These are phyloP conservation scores for Pachycephala philippinensis DNA, from an alignment of 2,113 vertebrate species.

Conservation along the genomic window DNA sequence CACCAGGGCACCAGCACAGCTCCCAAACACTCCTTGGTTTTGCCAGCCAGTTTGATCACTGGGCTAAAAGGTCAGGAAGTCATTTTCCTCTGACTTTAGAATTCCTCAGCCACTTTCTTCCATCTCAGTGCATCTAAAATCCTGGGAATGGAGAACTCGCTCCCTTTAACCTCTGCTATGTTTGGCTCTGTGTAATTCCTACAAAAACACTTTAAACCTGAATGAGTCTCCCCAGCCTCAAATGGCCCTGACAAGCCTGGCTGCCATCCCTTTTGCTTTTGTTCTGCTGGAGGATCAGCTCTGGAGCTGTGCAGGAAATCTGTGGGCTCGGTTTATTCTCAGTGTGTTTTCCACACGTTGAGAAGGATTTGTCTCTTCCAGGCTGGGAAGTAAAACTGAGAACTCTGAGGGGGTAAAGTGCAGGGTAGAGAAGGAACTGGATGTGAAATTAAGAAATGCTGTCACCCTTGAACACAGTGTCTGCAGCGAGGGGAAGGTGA, in stretches of 20 bases:
- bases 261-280: background rate
- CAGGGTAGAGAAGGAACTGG: background rate
- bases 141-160: background rate
- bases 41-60: background rate
- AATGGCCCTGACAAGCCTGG: background rate
- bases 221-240: background rate
- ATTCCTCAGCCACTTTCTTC: constrained; percentile 4
- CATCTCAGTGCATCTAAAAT: background rate
- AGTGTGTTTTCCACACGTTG: background rate
- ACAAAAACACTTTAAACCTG: background rate
- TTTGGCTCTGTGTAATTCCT: background rate
- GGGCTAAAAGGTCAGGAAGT: constrained; percentile 13
- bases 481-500: constrained; percentile 32
- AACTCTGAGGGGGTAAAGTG: background rate
- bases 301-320: background rate
- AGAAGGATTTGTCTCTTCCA: background rate
- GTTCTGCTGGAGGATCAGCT: background rate
- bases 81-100: background rate
- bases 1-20: background rate
- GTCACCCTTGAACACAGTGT: constrained; percentile 7
- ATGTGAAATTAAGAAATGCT: constrained; percentile 35
- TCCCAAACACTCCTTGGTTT: background rate
- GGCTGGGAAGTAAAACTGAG: background rate
- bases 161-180: background rate
- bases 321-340: rapidly evolving